Evolutionary conservation across 2,888 invertebrate genomes (phyloP), one percentile per base, ranked within the genome.

Genomic region (Dioctria rufipes): DNA sequence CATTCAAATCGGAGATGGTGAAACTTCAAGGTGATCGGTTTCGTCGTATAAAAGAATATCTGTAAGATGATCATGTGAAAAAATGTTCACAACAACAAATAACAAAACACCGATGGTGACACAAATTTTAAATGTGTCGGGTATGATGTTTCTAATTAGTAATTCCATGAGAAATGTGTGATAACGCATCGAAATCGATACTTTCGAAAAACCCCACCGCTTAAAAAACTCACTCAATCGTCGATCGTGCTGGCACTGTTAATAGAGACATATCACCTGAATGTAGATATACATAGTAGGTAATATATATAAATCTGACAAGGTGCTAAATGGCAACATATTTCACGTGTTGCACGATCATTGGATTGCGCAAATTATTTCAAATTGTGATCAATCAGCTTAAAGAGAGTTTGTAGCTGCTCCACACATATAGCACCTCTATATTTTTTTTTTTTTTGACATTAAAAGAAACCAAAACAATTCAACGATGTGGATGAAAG

Each of bases 311-410:
- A 61, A 49, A 75, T 66, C 43, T 49, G 63, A 61, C 61, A 51
- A 81, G 81, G 81, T 81, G 81, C 73, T 81, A 81, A 81, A 81
- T 61, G 49, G 79, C 81, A 79, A 65, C 81, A 81, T 81, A 81
- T 58, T 79, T 81, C 49, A 60, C 73, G 42, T 81, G 71, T 66
- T 65, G 51, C 46, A 40, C 69, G 71, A 81, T 66, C 58, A 42
- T 49, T 78, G 40, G 61, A 78, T 81, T 81, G 79, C 81, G 69
- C 69, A 79, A 77, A 63, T 77, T 43, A 63, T 40, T 77, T 63
- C 39, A 42, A 46, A 63, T 63, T 40, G 77, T 46, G 63, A 77
- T 63, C 63, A 63, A 77, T 63, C 77, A 39, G 9, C 25, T 25
- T n/a, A 25, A 39, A 9, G n/a, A 11, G 40, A 49, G 11, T 25